A percentile compares a stretch with the other conserved stretches of the same genome.
Conservation (phyloP, 2,113 vertebrate species). For the Pseudois nayaur region DNA sequence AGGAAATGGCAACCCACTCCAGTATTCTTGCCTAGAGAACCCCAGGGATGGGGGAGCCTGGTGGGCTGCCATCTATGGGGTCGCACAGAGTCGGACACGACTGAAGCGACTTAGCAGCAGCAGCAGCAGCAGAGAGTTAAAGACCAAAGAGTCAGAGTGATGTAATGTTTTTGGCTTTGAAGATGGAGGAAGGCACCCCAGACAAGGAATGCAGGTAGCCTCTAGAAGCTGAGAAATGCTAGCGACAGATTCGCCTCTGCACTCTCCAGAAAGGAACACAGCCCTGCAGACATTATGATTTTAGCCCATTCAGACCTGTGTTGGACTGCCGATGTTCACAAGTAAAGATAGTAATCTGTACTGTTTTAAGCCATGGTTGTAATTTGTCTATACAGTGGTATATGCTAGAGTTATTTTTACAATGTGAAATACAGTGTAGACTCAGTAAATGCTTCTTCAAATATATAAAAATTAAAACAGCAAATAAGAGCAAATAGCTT, state of each 20-base stretch:
- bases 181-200: background rate
- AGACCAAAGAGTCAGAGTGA: background rate
- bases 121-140: background rate
- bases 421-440: background rate
- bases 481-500: background rate
- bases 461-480: background rate
- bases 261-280: background rate
- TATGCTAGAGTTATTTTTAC: background rate
- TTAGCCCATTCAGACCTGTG: background rate
- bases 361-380: background rate
- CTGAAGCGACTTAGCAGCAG: too few relatives aligned
- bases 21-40: too few relatives aligned
- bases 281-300: background rate
- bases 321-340: background rate
- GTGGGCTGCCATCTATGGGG: too few relatives aligned
- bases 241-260: background rate
- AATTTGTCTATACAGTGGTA: background rate
- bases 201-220: background rate
- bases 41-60: too few relatives aligned
- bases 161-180: background rate
- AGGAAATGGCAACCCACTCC: too few relatives aligned
- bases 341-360: background rate
- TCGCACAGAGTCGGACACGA: too few relatives aligned
- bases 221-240: background rate
- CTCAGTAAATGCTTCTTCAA: background rate